Conservation (phyloP, 2,113 vertebrate species). For the Phalacrocorax brasilianus region DNA sequence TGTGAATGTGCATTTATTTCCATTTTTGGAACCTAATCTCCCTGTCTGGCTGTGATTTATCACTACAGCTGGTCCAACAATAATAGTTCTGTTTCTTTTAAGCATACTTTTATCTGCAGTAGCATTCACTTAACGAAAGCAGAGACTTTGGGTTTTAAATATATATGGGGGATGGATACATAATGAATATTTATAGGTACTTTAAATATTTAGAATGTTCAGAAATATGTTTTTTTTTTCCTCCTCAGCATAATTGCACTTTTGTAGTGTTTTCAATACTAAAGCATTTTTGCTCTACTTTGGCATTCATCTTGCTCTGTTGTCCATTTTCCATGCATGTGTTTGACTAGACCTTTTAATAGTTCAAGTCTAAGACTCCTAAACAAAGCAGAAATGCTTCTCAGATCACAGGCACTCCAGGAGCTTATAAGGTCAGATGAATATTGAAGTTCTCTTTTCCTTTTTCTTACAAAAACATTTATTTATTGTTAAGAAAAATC, state of each 20-base stretch:
- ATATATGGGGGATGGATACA: not conserved
- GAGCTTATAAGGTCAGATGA: not conserved
- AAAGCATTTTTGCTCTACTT: slow-evolving; percentile 3
- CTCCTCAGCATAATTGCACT: slow-evolving; percentile 23
- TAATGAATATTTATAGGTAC: slow-evolving; percentile 67
- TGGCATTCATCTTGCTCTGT: not conserved
- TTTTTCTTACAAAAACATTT: not conserved
- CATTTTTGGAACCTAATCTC: slow-evolving; percentile 57
- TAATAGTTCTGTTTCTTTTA: slow-evolving; percentile 66
- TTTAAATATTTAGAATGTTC: slow-evolving; percentile 62
- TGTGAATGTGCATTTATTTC: slow-evolving; percentile 45
- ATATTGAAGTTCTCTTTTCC: not conserved
- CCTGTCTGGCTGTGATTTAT: slow-evolving; percentile 62
- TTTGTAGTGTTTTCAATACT: slow-evolving; percentile 21
- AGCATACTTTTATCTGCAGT: slow-evolving; percentile 63
- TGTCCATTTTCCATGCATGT: not conserved
- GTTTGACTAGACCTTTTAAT: not conserved
- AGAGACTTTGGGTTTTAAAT: slow-evolving; percentile 48
- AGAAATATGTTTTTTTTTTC: slow-evolving; percentile 41
- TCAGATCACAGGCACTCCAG: not conserved
- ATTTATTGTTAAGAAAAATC: not conserved
- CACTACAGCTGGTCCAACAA: slow-evolving; percentile 50
- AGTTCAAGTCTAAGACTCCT: not conserved
- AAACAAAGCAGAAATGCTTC: not conserved
- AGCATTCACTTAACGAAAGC: slow-evolving; percentile 55